Evolutionary conservation across 2,797 vertebrate genomes (phyloP).

Genomic region (Ctenochaetus hawaiiensis): DNA sequence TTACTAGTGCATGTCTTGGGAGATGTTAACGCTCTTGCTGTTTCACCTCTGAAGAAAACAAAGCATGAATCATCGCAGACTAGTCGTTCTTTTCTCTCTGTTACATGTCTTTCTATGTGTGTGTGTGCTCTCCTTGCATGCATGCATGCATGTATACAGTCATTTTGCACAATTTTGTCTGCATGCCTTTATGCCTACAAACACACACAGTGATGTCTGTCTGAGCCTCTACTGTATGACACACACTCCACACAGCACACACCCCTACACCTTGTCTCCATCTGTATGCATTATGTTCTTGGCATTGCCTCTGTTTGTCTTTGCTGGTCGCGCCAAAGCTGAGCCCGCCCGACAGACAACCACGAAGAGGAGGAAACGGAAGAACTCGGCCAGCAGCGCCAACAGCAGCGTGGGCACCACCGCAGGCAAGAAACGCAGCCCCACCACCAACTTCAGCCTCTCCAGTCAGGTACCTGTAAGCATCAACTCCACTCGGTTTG

Average conservation of each 20-base stretch:
- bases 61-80: constrained; percentile 58
- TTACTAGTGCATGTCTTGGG: constrained; percentile 79
- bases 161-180: constrained; percentile 1
- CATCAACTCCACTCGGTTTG: constrained; percentile 87
- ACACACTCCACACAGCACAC: constrained; percentile 28
- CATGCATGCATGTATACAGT: constrained; percentile 22
- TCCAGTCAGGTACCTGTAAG: constrained; percentile 99
- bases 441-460: constrained; percentile 96
- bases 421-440: constrained; percentile 95
- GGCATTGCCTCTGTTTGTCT: constrained; percentile 79
- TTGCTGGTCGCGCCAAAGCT: constrained; percentile 87
- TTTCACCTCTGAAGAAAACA: constrained; percentile 71
- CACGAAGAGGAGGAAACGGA: constrained; percentile 98
- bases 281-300: constrained; percentile 83
- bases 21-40: constrained; percentile 72
- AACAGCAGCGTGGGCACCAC: constrained; percentile 94
- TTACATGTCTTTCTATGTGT: constrained; percentile 5
- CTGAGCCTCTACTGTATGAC: neutral
- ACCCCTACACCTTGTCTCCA: constrained; percentile 58
- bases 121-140: constrained; percentile 12
- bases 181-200: constrained; percentile 15
- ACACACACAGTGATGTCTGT: neutral
- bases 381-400: constrained; percentile 98
- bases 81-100: constrained; percentile 37
- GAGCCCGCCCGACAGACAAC: constrained; percentile 97